Evolutionary conservation across 1,140 invertebrate genomes (phyloP).

Genomic region (Drosophila biarmipes): DNA sequence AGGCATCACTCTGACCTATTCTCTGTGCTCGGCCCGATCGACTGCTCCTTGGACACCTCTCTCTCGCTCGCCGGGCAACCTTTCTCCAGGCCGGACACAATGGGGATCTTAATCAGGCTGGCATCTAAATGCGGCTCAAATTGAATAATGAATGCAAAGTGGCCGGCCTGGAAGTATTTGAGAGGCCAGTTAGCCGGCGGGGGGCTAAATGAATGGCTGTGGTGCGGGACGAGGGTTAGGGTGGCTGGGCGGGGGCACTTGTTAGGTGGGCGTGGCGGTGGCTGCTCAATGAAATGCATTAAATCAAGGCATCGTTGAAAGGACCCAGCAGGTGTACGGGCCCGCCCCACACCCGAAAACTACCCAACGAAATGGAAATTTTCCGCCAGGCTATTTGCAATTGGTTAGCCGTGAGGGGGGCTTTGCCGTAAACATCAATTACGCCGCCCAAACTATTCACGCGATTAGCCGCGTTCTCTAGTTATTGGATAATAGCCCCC

Average conservation of each 20-base stretch:
- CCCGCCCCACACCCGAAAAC: conserved; percentile 47
- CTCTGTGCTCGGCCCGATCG: conserved; percentile 18
- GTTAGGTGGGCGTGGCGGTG: conserved; percentile 49
- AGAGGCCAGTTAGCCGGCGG: conserved; percentile 10
- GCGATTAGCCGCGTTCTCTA: conserved; percentile 77
- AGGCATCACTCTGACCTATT: conserved; percentile 39
- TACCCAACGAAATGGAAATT: conserved; percentile 74
- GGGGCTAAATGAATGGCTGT: conserved; percentile 49
- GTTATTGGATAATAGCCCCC: conserved; percentile 73
- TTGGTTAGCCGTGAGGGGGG: background rate
- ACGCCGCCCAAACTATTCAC: conserved; percentile 78
- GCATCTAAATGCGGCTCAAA: conserved; percentile 78
- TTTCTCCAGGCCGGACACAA: conserved; percentile 2
- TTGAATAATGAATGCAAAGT: conserved; percentile 81
- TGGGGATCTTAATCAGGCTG: conserved; percentile 62
- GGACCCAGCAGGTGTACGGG: conserved; percentile 49
- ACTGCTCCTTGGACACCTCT: conserved; percentile 24
- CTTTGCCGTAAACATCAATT: conserved; percentile 76
- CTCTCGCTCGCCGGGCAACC: background rate
- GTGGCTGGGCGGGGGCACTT: background rate
- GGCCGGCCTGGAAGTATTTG: conserved; percentile 31
- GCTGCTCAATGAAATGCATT: conserved; percentile 81
- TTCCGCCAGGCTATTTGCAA: conserved; percentile 9
- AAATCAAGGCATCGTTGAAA: conserved; percentile 81
- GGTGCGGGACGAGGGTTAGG: background rate